Evolutionary conservation across 2,113 vertebrate genomes (phyloP).

Genomic region (Poecilia latipinna): DNA sequence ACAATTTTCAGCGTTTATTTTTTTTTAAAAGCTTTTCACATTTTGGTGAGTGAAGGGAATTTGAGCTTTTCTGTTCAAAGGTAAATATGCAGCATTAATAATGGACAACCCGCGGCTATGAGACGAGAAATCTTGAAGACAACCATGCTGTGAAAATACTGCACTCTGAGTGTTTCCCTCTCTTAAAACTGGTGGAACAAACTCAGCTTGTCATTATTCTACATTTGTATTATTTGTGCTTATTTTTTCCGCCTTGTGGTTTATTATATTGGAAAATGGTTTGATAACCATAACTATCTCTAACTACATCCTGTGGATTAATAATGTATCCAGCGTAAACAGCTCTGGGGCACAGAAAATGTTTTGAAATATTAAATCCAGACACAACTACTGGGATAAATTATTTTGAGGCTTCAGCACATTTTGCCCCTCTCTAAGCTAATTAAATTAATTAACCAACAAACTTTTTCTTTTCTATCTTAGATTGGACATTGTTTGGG

Average conservation of each 20-base stretch:
- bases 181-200: conserved; percentile 4
- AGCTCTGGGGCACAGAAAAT: not conserved
- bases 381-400: not conserved
- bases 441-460: not conserved
- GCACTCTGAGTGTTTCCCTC: conserved; percentile 1
- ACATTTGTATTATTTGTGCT: conserved; percentile 12
- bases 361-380: not conserved
- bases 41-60: conserved; percentile 1
- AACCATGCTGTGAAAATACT: conserved; percentile 15
- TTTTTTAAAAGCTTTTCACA: not conserved
- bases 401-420: not conserved
- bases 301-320: not conserved
- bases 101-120: not conserved
- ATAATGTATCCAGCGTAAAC: not conserved
- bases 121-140: conserved; percentile 10
- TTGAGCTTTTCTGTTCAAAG: not conserved
- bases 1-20: conserved; percentile 9
- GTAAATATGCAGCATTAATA: conserved; percentile 25
- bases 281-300: not conserved
- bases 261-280: conserved; percentile 1
- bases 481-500: conserved; percentile 31
- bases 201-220: conserved; percentile 1
- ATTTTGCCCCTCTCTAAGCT: no score
- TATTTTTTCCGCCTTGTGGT: not conserved
- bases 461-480: conserved; percentile 21